A percentile compares a stretch with the other conserved stretches of the same genome.
phyloP scores from a whole-genome alignment of 2,113 vertebrate species.

The Tauraco erythrolophus region DNA sequence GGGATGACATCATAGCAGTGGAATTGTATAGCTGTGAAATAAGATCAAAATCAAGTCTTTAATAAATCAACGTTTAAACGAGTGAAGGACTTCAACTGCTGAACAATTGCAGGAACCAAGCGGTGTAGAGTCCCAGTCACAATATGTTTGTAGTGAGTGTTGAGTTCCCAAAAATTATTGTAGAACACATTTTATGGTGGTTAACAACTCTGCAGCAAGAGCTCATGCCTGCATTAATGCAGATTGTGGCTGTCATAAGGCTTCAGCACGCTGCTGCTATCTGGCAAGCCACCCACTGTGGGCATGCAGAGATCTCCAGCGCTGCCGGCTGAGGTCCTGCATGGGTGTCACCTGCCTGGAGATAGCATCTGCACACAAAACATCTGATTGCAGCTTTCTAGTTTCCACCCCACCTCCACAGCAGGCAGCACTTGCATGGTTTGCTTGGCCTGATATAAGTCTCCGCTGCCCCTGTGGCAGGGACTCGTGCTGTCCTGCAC shows the following conservation, averaged over 20 bases:
- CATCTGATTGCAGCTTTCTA: neutral
- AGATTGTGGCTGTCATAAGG: accelerated
- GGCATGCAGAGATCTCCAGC: neutral
- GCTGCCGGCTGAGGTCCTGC: neutral
- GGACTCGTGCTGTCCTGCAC: neutral
- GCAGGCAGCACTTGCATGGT: accelerated
- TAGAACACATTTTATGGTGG: neutral
- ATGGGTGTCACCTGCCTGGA: neutral
- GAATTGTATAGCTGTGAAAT: conserved; percentile 11
- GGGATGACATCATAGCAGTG: neutral
- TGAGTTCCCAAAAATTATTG: neutral
- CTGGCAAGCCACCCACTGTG: neutral
- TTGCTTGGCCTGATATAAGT: neutral
- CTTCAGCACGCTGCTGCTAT: neutral
- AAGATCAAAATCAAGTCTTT: neutral
- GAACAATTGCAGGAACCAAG: neutral
- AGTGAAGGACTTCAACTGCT: neutral
- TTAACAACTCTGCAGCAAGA: neutral
- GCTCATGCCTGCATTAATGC: accelerated
- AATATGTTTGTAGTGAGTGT: neutral
- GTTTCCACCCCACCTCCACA: neutral
- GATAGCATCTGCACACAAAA: neutral
- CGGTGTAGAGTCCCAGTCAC: accelerated
- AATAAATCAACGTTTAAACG: neutral
- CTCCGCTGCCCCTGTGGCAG: accelerated